Conservation (phyloP, 2,797 vertebrate species). For the Myripristis jacobus region DNA sequence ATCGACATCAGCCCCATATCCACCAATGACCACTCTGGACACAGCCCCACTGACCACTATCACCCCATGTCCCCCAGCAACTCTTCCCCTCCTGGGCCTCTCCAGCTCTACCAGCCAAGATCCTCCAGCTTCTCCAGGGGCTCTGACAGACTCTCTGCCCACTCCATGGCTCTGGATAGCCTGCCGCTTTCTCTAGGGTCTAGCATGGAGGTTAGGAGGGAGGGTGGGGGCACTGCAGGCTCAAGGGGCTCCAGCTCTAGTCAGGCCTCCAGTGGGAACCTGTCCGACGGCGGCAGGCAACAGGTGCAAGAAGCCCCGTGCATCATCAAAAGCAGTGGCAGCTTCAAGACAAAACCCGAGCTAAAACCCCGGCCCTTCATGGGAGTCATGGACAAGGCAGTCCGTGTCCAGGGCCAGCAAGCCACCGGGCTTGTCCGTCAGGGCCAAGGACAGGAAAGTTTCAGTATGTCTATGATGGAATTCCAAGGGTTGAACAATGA, state of each 20-base stretch:
- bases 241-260: constrained; percentile 89
- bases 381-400: constrained; percentile 97
- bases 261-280: constrained; percentile 87
- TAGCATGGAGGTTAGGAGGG: constrained; percentile 79
- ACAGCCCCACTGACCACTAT: constrained; percentile 74
- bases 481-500: constrained; percentile 84
- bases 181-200: constrained; percentile 65
- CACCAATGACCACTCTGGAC: constrained; percentile 64
- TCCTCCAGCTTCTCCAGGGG: constrained; percentile 84
- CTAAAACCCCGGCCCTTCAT: constrained; percentile 95
- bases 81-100: constrained; percentile 69
- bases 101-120: constrained; percentile 76
- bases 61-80: constrained; percentile 75
- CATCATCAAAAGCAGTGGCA: constrained; percentile 72
- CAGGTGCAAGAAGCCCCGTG: constrained; percentile 62
- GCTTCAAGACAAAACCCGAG: constrained; percentile 83
- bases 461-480: constrained; percentile 78
- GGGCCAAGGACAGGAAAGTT: constrained; percentile 68
- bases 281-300: constrained; percentile 83
- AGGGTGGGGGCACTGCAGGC: constrained; percentile 74
- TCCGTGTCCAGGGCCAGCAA: constrained; percentile 89
- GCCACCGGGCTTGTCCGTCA: constrained; percentile 79
- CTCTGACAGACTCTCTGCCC: constrained; percentile 79
- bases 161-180: constrained; percentile 67
- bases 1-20: constrained; percentile 77